Evolutionary conservation across 2,888 invertebrate species (phyloP).

Genomic region (Melieria crassipennis): DNA sequence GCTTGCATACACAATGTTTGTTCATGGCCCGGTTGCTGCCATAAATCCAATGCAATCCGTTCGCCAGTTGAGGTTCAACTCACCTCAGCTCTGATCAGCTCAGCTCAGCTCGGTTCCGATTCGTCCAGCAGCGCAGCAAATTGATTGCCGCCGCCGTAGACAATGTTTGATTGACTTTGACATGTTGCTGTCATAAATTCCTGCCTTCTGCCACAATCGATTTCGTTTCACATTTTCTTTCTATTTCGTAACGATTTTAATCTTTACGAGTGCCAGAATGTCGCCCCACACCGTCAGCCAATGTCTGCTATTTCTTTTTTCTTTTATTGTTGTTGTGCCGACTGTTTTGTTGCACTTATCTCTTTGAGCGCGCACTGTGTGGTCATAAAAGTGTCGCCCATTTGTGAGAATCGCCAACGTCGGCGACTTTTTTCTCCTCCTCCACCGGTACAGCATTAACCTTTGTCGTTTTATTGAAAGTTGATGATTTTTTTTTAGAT

Average conservation of each 20-base stretch:
- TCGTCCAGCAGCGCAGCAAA: conserved; percentile 49
- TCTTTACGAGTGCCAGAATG: no score
- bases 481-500: background rate
- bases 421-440: no score
- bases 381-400: conserved; percentile 42
- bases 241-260: background rate
- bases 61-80: background rate
- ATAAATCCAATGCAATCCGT: conserved; percentile 27
- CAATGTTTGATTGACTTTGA: conserved; percentile 64
- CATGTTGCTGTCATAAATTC: conserved; percentile 62
- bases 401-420: conserved; percentile 27
- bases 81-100: no score
- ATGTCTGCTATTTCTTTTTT: background rate
- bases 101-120: background rate
- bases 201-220: background rate
- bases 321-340: conserved; percentile 1
- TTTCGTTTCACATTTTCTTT: background rate
- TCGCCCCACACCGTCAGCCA: no score
- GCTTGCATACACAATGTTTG: no score
- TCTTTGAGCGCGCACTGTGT: conserved; percentile 30
- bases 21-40: background rate
- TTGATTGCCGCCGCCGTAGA: conserved; percentile 50
- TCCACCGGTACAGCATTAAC: no score
- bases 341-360: conserved; percentile 23
- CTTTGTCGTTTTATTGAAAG: no score